Evolutionary conservation across 2,888 invertebrate genomes (phyloP), one percentile per base, ranked within the genome.

Genomic region (Latrodectus hesperus): DNA sequence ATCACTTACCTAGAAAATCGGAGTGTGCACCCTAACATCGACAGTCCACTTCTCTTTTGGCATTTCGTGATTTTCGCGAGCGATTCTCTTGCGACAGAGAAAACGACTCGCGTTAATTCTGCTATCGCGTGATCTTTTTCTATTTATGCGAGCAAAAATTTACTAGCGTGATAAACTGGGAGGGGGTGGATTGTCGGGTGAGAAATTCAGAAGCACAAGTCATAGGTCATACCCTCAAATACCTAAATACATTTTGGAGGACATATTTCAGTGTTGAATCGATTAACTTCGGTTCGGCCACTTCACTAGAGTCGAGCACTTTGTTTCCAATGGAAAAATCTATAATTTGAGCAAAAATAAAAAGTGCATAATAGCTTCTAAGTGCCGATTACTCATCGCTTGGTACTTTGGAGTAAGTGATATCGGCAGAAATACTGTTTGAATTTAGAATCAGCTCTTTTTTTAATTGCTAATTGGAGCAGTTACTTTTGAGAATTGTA

Each of bases 111-210:
- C 64, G n/a, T 49, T 75, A 75, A 75, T 75, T 26, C 26, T 22
- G 38, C n/a, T 49, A 38, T 75, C 49, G 75, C 75, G 75, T 75
- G 75, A 49, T 10, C 8, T n/a, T 64, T 75, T 75, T 75, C 64
- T 75, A 64, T 75, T 75, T 75, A 17, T 16, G 2, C 8, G 16
- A n/a, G 9, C 53, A n/a, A 26, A 12, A 55, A 8, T 16, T n/a
- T 11, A n/a, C 6, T 75, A 26, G 75, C 75, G 75, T 75, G 75
- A 64, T 49, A 26, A 16, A 53, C 38, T 38, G 38, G n/a, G 51
- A 53, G 73, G 53, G 1, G n/a, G 51, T 53, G 73, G 53, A 52
- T 16, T 14, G 52, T n/a, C 16, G 52, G 72, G 52, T 26, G 53
- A 8, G 14, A 16, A 22, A 64, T 75, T 49, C 75, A 17, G 60